Evolutionary conservation across 2,797 vertebrate species (phyloP).

Genomic region (Myripristis murdjan): DNA sequence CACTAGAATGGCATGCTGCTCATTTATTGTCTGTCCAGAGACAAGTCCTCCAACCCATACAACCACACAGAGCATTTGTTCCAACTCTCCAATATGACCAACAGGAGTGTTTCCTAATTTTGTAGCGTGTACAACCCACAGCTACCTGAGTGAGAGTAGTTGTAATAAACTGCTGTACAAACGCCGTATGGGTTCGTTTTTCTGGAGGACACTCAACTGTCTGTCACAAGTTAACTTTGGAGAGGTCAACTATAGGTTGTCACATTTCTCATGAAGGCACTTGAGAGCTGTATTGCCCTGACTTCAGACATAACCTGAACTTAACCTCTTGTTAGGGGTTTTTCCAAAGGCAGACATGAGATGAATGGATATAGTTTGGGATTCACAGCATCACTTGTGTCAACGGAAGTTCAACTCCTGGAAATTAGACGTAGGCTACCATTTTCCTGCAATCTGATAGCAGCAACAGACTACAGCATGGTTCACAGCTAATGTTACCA

Average conservation of each 20-base stretch:
- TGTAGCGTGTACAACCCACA: too few relatives aligned
- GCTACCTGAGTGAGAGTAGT: too few relatives aligned
- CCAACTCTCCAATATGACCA: too few relatives aligned
- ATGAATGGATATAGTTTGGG: constrained; percentile 14
- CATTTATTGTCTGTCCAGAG: too few relatives aligned
- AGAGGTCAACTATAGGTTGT: constrained; percentile 28
- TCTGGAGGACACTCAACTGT: too few relatives aligned
- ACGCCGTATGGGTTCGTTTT: constrained; percentile 3
- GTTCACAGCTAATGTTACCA: constrained; percentile 50
- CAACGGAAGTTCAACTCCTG: constrained; percentile 57
- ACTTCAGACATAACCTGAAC: constrained; percentile 21
- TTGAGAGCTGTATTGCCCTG: background rate
- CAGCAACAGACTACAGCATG: constrained; percentile 46
- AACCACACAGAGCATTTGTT: too few relatives aligned
- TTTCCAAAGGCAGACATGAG: constrained; percentile 22
- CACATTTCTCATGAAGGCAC: background rate
- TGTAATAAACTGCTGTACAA: too few relatives aligned
- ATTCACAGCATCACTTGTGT: constrained; percentile 38
- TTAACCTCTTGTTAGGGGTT: background rate
- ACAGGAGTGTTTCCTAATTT: too few relatives aligned
- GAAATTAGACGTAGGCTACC: constrained; percentile 60
- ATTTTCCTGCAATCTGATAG: constrained; percentile 56
- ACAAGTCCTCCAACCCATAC: too few relatives aligned
- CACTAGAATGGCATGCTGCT: background rate
- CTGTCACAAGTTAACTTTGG: constrained; percentile 21